Evolutionary conservation across 2,888 invertebrate genomes (phyloP).

Genomic region (Arctia plantaginis): DNA sequence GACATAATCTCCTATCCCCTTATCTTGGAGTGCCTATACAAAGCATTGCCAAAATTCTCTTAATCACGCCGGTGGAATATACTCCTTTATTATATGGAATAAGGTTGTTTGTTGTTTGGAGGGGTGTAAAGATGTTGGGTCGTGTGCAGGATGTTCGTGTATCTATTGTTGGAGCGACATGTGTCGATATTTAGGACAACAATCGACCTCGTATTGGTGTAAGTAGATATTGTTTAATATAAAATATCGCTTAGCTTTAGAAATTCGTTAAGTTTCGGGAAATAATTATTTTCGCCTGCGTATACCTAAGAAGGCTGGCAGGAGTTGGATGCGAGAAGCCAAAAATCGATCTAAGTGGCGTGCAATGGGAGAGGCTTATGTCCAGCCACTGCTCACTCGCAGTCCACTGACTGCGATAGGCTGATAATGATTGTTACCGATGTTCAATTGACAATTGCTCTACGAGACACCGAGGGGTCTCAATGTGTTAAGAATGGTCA

Average conservation of each 20-base stretch:
- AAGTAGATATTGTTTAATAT: constrained; percentile 20
- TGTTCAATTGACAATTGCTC: neutral
- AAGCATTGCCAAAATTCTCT: constrained; percentile 53
- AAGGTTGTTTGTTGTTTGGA: constrained; percentile 39
- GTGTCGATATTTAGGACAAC: constrained; percentile 76
- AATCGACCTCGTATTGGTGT: constrained; percentile 54
- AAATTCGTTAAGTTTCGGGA: neutral
- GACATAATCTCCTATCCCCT: constrained; percentile 79
- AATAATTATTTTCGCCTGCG: neutral
- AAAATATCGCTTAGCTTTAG: constrained; percentile 12
- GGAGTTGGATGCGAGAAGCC: too few species aligned
- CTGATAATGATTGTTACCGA: neutral
- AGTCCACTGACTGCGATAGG: too few species aligned
- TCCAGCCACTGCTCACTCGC: too few species aligned
- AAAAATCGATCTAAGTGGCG: too few species aligned
- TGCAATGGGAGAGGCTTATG: too few species aligned
- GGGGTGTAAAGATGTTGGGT: constrained; percentile 42
- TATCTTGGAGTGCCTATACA: constrained; percentile 76
- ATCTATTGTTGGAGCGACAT: constrained; percentile 71
- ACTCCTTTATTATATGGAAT: constrained; percentile 39
- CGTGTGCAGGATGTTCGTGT: constrained; percentile 72
- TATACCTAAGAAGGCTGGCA: too few species aligned
- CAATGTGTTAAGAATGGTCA: neutral
- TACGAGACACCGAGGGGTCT: too few species aligned
- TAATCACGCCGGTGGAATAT: constrained; percentile 42